phyloP scores from a whole-genome alignment of 2,113 vertebrate genomes.

The Strix aluco region DNA sequence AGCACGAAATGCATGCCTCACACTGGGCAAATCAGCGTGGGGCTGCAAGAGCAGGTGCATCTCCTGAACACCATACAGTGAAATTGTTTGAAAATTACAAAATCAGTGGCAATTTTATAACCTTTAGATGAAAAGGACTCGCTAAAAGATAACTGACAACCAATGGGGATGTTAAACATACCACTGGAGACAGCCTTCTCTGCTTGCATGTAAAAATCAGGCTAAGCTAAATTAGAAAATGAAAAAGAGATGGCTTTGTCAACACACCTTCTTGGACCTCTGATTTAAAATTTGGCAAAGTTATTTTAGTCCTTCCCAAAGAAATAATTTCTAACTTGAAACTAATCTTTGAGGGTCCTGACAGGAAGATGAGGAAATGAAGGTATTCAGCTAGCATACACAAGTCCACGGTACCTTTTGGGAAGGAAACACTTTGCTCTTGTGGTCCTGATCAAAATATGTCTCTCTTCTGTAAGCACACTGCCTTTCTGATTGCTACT shows the following conservation, averaged over 20 bases:
- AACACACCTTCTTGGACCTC: neutral
- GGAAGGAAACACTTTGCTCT: neutral
- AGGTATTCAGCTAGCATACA: neutral
- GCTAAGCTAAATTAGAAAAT: slow-evolving; percentile 6
- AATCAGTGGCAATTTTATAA: neutral
- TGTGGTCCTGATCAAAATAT: neutral
- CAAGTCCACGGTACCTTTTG: neutral
- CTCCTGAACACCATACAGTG: neutral
- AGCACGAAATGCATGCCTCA: neutral
- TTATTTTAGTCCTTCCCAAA: neutral
- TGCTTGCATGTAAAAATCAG: neutral
- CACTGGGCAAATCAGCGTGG: neutral
- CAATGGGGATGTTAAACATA: neutral
- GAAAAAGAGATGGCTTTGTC: neutral
- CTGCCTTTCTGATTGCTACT: neutral
- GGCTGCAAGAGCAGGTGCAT: neutral
- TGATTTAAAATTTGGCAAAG: neutral
- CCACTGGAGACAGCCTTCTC: neutral
- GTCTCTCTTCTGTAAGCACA: neutral
- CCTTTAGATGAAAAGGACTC: neutral
- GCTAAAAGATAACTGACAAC: neutral
- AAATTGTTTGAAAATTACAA: neutral
- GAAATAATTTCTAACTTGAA: neutral
- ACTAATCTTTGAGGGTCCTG: neutral
- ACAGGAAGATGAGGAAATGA: neutral